phyloP scores from a whole-genome alignment of 2,113 vertebrate species.

The Rhipidura dahli region DNA sequence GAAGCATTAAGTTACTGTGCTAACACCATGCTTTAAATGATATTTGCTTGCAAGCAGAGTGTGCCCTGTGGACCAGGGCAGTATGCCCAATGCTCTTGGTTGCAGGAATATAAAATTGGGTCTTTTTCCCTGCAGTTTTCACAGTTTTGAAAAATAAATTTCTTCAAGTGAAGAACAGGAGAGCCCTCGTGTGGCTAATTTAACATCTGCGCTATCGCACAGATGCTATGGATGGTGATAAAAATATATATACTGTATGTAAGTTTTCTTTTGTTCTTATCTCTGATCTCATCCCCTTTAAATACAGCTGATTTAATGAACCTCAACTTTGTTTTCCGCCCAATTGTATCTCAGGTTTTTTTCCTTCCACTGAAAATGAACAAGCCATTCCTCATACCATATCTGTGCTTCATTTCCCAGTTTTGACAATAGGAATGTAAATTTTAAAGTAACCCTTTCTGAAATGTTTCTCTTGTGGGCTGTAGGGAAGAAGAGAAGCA shows the following conservation, averaged over 20 bases:
- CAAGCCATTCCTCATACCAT: neutral
- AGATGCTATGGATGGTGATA: neutral
- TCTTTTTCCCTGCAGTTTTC: neutral
- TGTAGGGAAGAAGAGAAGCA: conserved; percentile 34
- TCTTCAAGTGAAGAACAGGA: conserved; percentile 35
- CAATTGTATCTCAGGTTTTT: neutral
- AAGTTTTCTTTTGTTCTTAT: neutral
- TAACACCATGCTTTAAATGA: neutral
- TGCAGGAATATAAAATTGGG: neutral
- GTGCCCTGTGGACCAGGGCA: neutral
- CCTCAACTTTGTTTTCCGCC: neutral
- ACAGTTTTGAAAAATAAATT: neutral
- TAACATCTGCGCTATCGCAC: neutral
- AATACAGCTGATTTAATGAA: neutral
- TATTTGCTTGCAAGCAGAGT: neutral
- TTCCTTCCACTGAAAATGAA: neutral
- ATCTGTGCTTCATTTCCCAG: conserved; percentile 35
- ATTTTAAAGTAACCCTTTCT: conserved; percentile 25
- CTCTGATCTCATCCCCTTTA: neutral
- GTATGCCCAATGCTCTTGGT: neutral
- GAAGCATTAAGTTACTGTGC: neutral
- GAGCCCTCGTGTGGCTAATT: conserved; percentile 62
- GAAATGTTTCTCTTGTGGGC: conserved; percentile 33
- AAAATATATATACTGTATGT: rapidly evolving
- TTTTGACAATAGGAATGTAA: conserved; percentile 49